A percentile compares a stretch with the other conserved stretches of the same genome.
Evolutionary conservation across 2,113 vertebrate genomes (phyloP).

Genomic region (Nymphicus hollandicus): DNA sequence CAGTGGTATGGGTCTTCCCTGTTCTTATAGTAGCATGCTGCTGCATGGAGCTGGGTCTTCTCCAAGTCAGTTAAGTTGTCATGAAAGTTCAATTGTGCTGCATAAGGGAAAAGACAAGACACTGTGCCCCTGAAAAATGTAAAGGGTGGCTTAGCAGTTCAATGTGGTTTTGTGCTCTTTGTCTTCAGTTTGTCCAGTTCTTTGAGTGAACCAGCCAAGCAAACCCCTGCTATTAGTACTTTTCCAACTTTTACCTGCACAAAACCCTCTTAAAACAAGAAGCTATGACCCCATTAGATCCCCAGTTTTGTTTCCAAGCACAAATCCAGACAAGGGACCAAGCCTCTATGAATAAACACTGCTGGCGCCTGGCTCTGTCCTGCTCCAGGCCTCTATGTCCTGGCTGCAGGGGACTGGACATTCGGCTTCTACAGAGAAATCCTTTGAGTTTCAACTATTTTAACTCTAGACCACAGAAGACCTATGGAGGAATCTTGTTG

Average conservation of each 20-base stretch:
- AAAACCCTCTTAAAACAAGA: background rate
- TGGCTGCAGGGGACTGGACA: rapidly evolving
- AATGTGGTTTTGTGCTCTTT: background rate
- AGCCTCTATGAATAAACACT: background rate
- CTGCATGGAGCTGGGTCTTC: background rate
- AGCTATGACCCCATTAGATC: background rate
- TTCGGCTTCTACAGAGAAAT: background rate
- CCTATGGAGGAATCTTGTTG: background rate
- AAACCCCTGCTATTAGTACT: background rate
- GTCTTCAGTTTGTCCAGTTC: background rate
- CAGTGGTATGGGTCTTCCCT: background rate
- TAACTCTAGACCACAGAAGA: background rate
- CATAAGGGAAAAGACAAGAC: background rate
- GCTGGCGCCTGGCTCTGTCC: background rate
- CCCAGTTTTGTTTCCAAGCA: background rate
- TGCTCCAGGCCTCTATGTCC: background rate
- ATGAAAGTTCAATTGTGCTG: slow-evolving; percentile 19
- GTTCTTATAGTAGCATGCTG: background rate
- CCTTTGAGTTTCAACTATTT: background rate
- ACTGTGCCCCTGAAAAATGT: background rate
- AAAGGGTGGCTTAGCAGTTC: background rate
- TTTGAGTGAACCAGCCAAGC: background rate
- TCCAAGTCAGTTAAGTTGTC: background rate
- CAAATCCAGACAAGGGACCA: background rate
- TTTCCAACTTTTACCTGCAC: background rate